Base-by-base conservation (phyloP, 2,113 vertebrate genomes). In the Epinephelus fuscoguttatus region DNA sequence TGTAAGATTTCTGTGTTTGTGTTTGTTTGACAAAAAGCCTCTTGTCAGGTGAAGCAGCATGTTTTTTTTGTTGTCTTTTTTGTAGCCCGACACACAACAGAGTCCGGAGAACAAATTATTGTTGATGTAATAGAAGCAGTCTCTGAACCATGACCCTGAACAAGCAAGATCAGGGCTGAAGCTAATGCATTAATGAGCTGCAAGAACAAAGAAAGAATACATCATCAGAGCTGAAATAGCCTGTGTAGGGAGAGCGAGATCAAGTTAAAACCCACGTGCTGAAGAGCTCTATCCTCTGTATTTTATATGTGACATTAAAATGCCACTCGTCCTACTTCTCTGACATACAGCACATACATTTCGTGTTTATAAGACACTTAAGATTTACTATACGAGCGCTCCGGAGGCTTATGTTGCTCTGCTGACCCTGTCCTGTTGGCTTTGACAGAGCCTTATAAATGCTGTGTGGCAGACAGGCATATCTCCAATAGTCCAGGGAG, bases 381-480 rank as follows among this genome's bases (percentile, higher is more conserved):
- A 60, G 25, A 23, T 68, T 53, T 8, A 56, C 25, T 74, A 67
- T 72, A 61, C 53, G 25, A 45, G 53, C 1, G n/a, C 68, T 75
- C 70, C 47, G 25, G 61, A 79, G 82, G 87, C 86, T 88, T 76
- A 89, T 47, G 74, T 27, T 84, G 80, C 84, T 81, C 71, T 73
- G 61, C 85, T 88, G 79, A 60, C 77, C 85, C 71, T 67, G 75
- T 80, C 81, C 78, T 74, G 56, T 60, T 80, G 81, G 77, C 56
- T 89, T 83, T 91, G 84, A 81, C 75, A 4, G 70, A 70, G 33
- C 63, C 3, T 3, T 78, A 33, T 71, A 82, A 81, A 86, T 55
- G 73, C 75, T 56, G 13, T 40, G 53, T 76, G 78, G 75, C 81
- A 76, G 86, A 84, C 70, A 79, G 70, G 61, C 72, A 67, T 84